phyloP scores from a whole-genome alignment of 2,888 invertebrate genomes.

The Hirtodrosophila cameraria region DNA sequence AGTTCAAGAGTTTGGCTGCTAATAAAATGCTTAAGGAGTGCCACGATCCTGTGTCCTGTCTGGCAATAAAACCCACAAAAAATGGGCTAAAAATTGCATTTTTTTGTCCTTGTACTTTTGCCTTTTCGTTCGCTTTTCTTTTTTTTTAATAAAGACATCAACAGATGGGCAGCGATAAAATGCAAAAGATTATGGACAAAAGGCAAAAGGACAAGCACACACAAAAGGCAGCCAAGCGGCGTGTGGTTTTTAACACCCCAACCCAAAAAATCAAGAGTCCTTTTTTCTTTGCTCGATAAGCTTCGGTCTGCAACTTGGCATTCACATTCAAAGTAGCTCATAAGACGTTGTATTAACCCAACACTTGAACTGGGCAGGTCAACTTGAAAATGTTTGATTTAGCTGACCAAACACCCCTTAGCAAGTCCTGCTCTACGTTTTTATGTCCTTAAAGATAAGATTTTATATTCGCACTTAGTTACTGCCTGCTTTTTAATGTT shows the following conservation, averaged over 20 bases:
- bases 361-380: constrained; percentile 35
- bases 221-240: constrained; percentile 51
- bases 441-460: constrained; percentile 65
- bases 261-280: constrained; percentile 18
- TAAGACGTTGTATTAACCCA: constrained; percentile 47
- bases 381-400: constrained; percentile 27
- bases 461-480: constrained; percentile 30
- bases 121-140: constrained; percentile 9
- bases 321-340: constrained; percentile 52
- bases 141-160: constrained; percentile 81
- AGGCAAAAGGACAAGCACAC: constrained; percentile 24
- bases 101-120: constrained; percentile 36
- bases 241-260: constrained; percentile 55
- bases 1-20: constrained; percentile 58
- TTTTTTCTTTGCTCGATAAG: constrained; percentile 37
- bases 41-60: constrained; percentile 18
- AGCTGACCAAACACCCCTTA: constrained; percentile 15
- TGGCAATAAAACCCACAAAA: constrained; percentile 72
- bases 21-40: constrained; percentile 62
- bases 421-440: constrained; percentile 12
- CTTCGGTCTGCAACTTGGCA: constrained; percentile 32
- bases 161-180: constrained; percentile 81
- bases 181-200: constrained; percentile 80
- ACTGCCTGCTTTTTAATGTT: constrained; percentile 39
- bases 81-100: constrained; percentile 76